Percentiles rank a stretch among this genome's conserved stretches.
phyloP scores from a whole-genome alignment of 2,888 invertebrate genomes.

The Drosophila putrida region DNA sequence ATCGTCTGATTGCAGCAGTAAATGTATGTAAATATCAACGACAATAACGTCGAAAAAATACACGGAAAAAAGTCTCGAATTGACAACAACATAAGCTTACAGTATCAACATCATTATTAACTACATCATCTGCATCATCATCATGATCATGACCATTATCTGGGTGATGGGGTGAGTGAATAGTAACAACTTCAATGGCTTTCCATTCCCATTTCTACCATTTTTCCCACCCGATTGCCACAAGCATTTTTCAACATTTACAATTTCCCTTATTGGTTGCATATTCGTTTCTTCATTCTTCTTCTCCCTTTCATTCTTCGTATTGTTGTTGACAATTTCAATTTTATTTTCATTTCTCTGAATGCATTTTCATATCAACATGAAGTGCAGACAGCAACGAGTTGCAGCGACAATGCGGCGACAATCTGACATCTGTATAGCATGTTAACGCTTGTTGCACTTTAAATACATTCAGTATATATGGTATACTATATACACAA shows the following conservation, averaged over 20 bases:
- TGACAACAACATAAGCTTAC: conserved; percentile 55
- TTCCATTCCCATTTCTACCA: background rate
- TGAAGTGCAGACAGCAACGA: conserved; percentile 20
- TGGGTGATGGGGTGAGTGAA: background rate
- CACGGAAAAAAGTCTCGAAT: conserved; percentile 40
- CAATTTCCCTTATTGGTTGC: conserved; percentile 71
- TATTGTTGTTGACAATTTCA: conserved; percentile 40
- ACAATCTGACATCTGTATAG: conserved; percentile 44
- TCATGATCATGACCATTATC: conserved; percentile 20
- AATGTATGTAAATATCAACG: conserved; percentile 55
- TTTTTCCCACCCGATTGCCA: conserved; percentile 21
- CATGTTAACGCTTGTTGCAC: conserved; percentile 35
- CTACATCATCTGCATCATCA: background rate
- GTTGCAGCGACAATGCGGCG: conserved; percentile 23
- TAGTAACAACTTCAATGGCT: conserved; percentile 1
- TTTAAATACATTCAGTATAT: conserved; percentile 27
- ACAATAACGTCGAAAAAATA: conserved; percentile 23
- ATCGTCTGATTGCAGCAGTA: conserved; percentile 59
- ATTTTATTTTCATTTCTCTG: conserved; percentile 1
- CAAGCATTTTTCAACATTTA: conserved; percentile 62
- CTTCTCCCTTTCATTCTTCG: conserved; percentile 24
- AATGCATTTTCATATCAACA: conserved; percentile 47
- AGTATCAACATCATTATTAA: conserved; percentile 34
- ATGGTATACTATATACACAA: background rate
- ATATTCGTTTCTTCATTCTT: conserved; percentile 51